Evolutionary conservation across 1,140 invertebrate species (phyloP).

Genomic region (Druon quercuslanigerum): DNA sequence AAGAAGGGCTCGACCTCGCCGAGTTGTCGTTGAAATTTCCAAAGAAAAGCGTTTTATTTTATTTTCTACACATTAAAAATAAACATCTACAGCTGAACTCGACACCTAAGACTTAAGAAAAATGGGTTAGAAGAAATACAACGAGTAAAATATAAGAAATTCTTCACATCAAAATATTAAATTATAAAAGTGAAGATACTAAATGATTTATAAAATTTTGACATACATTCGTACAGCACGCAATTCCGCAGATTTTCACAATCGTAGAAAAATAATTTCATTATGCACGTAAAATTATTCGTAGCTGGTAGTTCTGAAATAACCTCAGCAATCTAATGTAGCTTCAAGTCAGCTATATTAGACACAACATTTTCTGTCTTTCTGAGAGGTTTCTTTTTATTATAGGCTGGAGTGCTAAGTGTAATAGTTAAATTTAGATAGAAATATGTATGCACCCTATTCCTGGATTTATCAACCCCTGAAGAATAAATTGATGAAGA

Average conservation of each 20-base stretch:
- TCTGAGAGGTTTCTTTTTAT: not conserved
- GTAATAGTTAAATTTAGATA: not conserved
- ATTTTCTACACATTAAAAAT: conserved; percentile 16
- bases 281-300: not conserved
- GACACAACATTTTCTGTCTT: not conserved
- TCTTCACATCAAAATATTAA: too few species aligned
- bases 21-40: conserved; percentile 56
- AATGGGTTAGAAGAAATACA: too few species aligned
- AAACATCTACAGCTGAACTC: too few species aligned
- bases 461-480: not conserved
- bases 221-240: not conserved
- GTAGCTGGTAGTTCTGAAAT: not conserved
- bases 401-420: not conserved
- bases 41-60: conserved; percentile 40
- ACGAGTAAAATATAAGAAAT: too few species aligned
- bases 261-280: not conserved
- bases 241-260: not conserved
- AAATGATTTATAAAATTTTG: not conserved
- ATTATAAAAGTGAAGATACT: too few species aligned
- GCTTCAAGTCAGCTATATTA: not conserved
- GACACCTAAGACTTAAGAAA: too few species aligned
- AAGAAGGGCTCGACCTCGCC: conserved; percentile 46
- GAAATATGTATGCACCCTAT: not conserved
- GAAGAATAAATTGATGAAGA: not conserved
- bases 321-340: not conserved